Evolutionary conservation across 1,140 invertebrate genomes (phyloP).

Genomic region (Trichomalopsis sarcophagae): DNA sequence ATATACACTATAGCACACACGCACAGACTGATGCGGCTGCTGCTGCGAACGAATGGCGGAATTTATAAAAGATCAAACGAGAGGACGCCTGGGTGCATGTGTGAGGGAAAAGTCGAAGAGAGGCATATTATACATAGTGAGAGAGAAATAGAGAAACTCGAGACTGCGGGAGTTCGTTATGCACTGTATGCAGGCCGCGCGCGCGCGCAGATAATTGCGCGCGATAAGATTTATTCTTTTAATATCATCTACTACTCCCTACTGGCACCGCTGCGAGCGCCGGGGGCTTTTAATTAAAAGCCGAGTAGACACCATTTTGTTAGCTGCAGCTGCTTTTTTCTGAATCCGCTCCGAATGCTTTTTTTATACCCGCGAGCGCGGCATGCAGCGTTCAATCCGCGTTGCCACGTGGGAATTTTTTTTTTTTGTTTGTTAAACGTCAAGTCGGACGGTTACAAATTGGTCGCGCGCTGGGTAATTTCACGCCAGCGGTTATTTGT

Average conservation of each 20-base stretch:
- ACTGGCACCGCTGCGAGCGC: neutral
- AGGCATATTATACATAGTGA: constrained; percentile 42
- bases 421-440: neutral
- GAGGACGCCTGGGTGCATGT: neutral
- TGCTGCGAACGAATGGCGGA: constrained; percentile 16
- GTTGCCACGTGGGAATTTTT: neutral
- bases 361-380: neutral
- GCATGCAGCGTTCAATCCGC: neutral
- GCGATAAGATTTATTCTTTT: constrained; percentile 60
- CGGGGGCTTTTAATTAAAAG: constrained; percentile 47
- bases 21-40: neutral
- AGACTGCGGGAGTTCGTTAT: neutral
- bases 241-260: constrained; percentile 41
- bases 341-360: neutral
- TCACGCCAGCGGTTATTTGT: neutral
- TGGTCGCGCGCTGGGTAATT: neutral
- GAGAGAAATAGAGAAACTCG: constrained; percentile 40
- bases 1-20: neutral
- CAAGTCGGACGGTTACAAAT: neutral
- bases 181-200: constrained; percentile 16
- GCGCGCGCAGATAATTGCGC: constrained; percentile 55
- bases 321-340: neutral
- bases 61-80: constrained; percentile 34
- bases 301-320: constrained; percentile 24
- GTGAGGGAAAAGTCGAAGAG: constrained; percentile 4